Percentiles rank a stretch among this genome's conserved stretches.
Conservation (phyloP, 2,888 invertebrate genomes). For the Helleia helle region DNA sequence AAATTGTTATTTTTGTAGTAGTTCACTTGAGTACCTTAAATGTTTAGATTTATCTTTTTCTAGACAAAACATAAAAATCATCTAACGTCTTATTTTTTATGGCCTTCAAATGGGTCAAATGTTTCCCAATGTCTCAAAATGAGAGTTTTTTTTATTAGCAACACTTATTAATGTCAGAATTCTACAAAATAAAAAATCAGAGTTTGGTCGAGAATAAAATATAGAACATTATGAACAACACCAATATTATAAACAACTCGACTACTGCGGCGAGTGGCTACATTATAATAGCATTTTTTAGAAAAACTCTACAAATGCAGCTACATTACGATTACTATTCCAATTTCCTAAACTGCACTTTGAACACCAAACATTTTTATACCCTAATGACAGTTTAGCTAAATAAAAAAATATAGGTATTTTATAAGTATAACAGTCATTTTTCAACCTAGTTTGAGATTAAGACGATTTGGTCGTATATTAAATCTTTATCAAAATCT, state of each 20-base stretch:
- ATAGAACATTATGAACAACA: conserved; percentile 11
- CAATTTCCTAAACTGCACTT: conserved; percentile 48
- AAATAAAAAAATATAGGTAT: conserved; percentile 68
- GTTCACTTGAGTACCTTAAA: too few species aligned
- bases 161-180: too few species aligned
- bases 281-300: too few species aligned
- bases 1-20: too few species aligned
- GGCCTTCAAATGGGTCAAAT: too few species aligned
- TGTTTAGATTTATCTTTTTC: too few species aligned
- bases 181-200: too few species aligned
- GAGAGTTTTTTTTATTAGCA: too few species aligned
- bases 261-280: conserved; percentile 16
- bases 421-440: conserved; percentile 54
- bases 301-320: conserved; percentile 33
- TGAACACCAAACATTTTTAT: conserved; percentile 61
- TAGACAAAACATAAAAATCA: too few species aligned
- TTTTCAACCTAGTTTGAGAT: conserved; percentile 51
- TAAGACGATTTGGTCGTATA: conserved; percentile 23
- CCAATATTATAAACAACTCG: conserved; percentile 1
- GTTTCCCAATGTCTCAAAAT: too few species aligned
- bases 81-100: too few species aligned
- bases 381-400: conserved; percentile 65
- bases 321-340: conserved; percentile 43
- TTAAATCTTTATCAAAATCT: conserved; percentile 9
- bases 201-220: conserved; percentile 9